Evolutionary conservation across 2,797 vertebrate genomes (phyloP).

Genomic region (Synaphobranchus kaupii): DNA sequence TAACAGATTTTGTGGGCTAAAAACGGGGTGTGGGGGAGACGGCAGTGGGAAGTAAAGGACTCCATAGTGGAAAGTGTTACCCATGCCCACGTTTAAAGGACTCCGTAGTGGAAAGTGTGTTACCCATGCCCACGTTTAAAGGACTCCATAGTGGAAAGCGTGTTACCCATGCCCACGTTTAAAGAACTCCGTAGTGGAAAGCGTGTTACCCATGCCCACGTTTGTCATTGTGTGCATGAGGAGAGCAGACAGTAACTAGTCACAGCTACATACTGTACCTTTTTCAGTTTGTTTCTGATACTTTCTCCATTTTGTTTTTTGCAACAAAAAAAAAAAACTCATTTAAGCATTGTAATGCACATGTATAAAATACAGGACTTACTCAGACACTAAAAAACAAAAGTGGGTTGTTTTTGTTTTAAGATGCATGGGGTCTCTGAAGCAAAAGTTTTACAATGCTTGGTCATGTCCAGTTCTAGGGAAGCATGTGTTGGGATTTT

Average conservation of each 20-base stretch:
- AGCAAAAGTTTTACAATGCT: background rate
- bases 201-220: slow-evolving; percentile 14
- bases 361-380: slow-evolving; percentile 46
- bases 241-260: slow-evolving; percentile 42
- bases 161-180: slow-evolving; percentile 6
- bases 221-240: slow-evolving; percentile 16
- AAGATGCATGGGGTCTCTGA: background rate
- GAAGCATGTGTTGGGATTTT: background rate
- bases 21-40: background rate
- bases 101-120: background rate
- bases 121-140: background rate
- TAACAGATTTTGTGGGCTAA: background rate
- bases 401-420: slow-evolving; percentile 35
- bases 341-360: slow-evolving; percentile 55
- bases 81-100: background rate
- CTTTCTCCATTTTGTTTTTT: slow-evolving; percentile 58
- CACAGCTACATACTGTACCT: slow-evolving; percentile 43
- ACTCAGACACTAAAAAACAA: slow-evolving; percentile 30
- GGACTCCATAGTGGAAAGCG: too few relatives aligned
- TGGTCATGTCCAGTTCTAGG: background rate
- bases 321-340: slow-evolving; percentile 44
- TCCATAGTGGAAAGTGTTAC: background rate
- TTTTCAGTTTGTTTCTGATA: slow-evolving; percentile 53
- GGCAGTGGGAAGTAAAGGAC: background rate
- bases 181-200: too few relatives aligned